A percentile compares a stretch with the other conserved stretches of the same genome.
Conservation (phyloP, 2,888 invertebrate genomes). For the Acleris sparsana region DNA sequence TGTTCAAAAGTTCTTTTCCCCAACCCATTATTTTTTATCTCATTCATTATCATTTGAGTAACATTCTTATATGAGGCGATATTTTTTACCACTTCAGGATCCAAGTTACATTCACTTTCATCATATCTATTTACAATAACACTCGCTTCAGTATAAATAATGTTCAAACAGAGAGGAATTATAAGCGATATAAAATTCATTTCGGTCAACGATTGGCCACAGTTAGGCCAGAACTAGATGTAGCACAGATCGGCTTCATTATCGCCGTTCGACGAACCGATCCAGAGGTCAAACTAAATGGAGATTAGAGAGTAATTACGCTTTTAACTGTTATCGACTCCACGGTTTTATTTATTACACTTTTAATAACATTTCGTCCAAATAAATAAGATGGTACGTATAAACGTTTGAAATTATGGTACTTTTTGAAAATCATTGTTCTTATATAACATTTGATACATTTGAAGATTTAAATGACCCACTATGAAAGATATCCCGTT, state of each 20-base stretch:
- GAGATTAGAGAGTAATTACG: slow-evolving; percentile 16
- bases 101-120: slow-evolving; percentile 46
- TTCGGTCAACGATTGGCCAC: slow-evolving; percentile 14
- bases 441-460: too few relatives aligned
- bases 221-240: slow-evolving; percentile 22
- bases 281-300: slow-evolving; percentile 17
- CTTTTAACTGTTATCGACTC: neutral
- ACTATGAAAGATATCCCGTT: too few relatives aligned
- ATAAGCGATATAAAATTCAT: slow-evolving; percentile 13
- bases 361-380: neutral
- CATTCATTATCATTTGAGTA: slow-evolving; percentile 74
- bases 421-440: too few relatives aligned
- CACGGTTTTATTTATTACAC: neutral
- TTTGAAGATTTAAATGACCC: too few relatives aligned
- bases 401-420: too few relatives aligned
- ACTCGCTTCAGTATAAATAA: slow-evolving; percentile 38
- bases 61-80: slow-evolving; percentile 80
- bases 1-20: slow-evolving; percentile 78
- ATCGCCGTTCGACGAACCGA: slow-evolving; percentile 22
- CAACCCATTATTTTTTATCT: slow-evolving; percentile 66
- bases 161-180: slow-evolving; percentile 8
- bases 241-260: slow-evolving; percentile 15
- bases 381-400: neutral
- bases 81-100: slow-evolving; percentile 63
- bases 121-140: slow-evolving; percentile 48